These are phyloP conservation scores for Laticauda laticaudata DNA, from an alignment of 2,113 vertebrate species.

Conservation along the genomic window DNA sequence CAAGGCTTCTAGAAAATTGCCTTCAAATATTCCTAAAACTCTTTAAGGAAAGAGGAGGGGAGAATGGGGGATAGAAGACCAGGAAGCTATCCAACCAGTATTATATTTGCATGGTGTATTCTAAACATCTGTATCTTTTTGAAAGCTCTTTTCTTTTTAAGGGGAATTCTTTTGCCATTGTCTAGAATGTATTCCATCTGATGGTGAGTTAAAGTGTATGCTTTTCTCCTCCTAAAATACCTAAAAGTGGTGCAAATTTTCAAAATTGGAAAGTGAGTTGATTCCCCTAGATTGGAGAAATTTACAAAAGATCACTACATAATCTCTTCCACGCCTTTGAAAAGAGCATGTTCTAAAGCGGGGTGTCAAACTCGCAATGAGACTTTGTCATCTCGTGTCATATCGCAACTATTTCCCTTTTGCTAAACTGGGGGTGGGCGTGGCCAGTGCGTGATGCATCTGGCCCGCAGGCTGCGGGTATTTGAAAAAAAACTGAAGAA, in stretches of 20 bases:
- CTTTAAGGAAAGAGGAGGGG: slow-evolving; percentile 8
- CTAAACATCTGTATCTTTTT: slow-evolving; percentile 47
- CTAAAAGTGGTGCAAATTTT: slow-evolving; percentile 1
- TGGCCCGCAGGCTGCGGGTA: background rate
- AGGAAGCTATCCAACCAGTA: slow-evolving; percentile 26
- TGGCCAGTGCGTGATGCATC: too few species aligned
- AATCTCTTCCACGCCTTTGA: background rate
- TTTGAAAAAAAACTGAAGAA: slow-evolving; percentile 65
- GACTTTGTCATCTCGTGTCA: too few species aligned
- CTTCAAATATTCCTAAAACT: slow-evolving; percentile 53
- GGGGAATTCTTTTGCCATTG: slow-evolving; percentile 35
- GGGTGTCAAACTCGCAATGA: too few species aligned
- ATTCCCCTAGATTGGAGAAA: background rate
- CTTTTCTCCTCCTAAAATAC: slow-evolving; percentile 1
- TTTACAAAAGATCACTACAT: background rate
- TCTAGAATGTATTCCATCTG: slow-evolving; percentile 53
- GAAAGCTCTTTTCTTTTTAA: slow-evolving; percentile 35
- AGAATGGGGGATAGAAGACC: background rate
- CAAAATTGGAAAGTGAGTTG: background rate
- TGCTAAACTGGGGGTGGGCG: too few species aligned
- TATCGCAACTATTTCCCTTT: too few species aligned
- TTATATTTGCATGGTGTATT: slow-evolving; percentile 52
- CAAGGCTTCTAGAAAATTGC: slow-evolving; percentile 55
- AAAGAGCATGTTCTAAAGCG: slow-evolving; percentile 24
- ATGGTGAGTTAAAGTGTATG: slow-evolving; percentile 23